These are phyloP conservation scores for Malacosoma neustria DNA, from an alignment of 2,888 invertebrate species.

Conservation along the genomic window DNA sequence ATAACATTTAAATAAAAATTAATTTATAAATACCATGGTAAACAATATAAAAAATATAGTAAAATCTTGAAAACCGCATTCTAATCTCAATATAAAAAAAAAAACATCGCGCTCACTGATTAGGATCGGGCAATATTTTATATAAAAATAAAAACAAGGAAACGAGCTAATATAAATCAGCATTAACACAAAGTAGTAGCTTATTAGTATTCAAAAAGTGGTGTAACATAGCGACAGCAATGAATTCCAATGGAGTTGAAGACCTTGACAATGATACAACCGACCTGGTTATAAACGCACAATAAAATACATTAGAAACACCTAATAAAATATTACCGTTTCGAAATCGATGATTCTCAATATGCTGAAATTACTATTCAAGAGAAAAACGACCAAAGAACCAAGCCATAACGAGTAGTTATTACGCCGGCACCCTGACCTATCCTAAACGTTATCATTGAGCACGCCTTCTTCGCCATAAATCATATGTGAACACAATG, in stretches of 20 bases:
- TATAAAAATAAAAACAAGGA: conserved; percentile 21
- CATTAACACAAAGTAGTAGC: conserved; percentile 37
- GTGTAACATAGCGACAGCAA: conserved; percentile 50
- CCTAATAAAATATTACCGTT: conserved; percentile 9
- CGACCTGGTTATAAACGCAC: conserved; percentile 39
- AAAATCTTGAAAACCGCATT: background rate
- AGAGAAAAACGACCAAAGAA: no score
- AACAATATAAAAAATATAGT: no score
- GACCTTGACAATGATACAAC: conserved; percentile 63
- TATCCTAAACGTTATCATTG: no score
- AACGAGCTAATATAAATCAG: conserved; percentile 24
- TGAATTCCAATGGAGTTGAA: conserved; percentile 60
- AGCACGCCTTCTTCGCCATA: no score
- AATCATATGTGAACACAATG: no score
- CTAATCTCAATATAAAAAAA: background rate
- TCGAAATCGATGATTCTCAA: no score
- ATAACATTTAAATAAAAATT: no score
- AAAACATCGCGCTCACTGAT: background rate
- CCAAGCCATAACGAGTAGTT: no score
- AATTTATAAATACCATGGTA: no score
- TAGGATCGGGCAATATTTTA: conserved; percentile 3
- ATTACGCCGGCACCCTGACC: no score
- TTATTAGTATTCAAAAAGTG: conserved; percentile 54
- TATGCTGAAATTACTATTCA: no score
- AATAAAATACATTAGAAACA: conserved; percentile 28